Percentiles rank a stretch among this genome's conserved stretches.
Conservation (phyloP, 1,140 invertebrate species). For the Brachionus rotundiformis region DNA sequence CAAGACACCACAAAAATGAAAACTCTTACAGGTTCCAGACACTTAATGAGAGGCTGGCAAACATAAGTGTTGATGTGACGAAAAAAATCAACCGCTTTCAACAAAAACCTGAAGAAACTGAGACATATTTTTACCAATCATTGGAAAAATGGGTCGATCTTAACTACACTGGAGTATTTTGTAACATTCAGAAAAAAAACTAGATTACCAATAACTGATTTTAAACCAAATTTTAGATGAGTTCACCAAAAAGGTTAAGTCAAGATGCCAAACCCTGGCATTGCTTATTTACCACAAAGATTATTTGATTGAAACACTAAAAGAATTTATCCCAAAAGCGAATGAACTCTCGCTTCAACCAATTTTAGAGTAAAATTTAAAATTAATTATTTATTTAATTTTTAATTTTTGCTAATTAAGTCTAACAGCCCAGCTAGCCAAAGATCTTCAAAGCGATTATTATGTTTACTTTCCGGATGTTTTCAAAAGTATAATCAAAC, state of each 20-base stretch:
- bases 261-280: constrained; percentile 73
- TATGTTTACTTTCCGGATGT: constrained; percentile 75
- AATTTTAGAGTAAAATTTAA: constrained; percentile 20
- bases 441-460: constrained; percentile 82
- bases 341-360: neutral
- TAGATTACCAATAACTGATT: constrained; percentile 53
- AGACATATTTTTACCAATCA: constrained; percentile 77
- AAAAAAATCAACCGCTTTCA: constrained; percentile 71
- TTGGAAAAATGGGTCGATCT: constrained; percentile 82
- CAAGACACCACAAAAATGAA: constrained; percentile 73
- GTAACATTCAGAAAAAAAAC: constrained; percentile 55
- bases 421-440: constrained; percentile 77
- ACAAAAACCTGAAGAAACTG: constrained; percentile 67
- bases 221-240: constrained; percentile 57
- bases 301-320: constrained; percentile 53
- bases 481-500: constrained; percentile 71
- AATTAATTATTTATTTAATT: constrained; percentile 3
- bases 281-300: constrained; percentile 76
- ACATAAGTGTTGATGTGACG: constrained; percentile 78
- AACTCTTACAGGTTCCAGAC: constrained; percentile 82
- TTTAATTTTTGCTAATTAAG: constrained; percentile 66
- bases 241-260: constrained; percentile 72
- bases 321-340: neutral
- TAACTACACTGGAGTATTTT: constrained; percentile 80
- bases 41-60: constrained; percentile 78